Conservation (phyloP, 2,888 invertebrate species). For the Andrena marginata region DNA sequence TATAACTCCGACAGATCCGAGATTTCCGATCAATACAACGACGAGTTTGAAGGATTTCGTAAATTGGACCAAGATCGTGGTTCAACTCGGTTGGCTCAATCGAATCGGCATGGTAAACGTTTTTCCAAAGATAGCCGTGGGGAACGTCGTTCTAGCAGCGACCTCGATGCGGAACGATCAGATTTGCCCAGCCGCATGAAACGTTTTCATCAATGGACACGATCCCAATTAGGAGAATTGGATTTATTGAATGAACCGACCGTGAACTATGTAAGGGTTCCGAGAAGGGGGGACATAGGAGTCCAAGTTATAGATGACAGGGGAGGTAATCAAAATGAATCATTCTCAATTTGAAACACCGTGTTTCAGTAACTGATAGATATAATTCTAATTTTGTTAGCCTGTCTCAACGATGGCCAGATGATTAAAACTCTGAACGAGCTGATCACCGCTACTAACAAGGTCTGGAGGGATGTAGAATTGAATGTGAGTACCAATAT, state of each 20-base stretch:
- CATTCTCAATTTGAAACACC: not conserved
- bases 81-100: not conserved
- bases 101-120: not conserved
- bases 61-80: not conserved
- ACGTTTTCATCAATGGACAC: not conserved
- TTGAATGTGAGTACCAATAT: slow-evolving; percentile 82
- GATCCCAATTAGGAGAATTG: not conserved
- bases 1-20: not conserved
- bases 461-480: slow-evolving; percentile 90
- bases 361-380: not conserved
- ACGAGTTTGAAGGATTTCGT: not conserved
- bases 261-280: slow-evolving; percentile 72
- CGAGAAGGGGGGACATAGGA: slow-evolving; percentile 89
- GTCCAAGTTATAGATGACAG: slow-evolving; percentile 88
- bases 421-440: slow-evolving; percentile 89
- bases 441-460: slow-evolving; percentile 89
- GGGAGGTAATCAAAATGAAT: slow-evolving; percentile 84
- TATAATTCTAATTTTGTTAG: slow-evolving; percentile 61
- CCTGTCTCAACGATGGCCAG: slow-evolving; percentile 85
- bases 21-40: not conserved
- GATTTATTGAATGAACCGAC: slow-evolving; percentile 7
- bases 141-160: too few relatives aligned
- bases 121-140: not conserved
- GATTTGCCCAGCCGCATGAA: not conserved
- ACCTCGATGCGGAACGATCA: not conserved